These are phyloP conservation scores for Candidula unifasciata DNA, from an alignment of 2,888 invertebrate genomes.

Conservation along the genomic window DNA sequence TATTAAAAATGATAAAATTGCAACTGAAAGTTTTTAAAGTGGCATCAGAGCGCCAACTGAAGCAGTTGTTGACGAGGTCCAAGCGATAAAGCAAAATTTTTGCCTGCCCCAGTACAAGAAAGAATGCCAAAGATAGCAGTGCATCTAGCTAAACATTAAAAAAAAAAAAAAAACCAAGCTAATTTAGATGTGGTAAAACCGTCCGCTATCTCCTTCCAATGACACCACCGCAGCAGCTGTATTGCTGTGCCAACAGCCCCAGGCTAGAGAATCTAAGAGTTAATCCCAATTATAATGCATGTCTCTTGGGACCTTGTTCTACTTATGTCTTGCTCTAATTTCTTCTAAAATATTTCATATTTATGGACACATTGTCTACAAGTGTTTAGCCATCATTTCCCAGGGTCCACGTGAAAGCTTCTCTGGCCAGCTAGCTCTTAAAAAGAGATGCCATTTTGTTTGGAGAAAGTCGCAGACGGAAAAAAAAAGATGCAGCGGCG, in stretches of 20 bases:
- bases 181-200: neutral
- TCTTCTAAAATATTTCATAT: conserved; percentile 38
- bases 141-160: no score
- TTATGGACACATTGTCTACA: conserved; percentile 43
- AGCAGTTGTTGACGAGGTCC: no score
- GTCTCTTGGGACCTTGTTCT: neutral
- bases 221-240: no score
- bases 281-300: conserved; percentile 8
- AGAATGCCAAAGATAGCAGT: no score
- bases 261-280: neutral
- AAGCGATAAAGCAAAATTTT: no score
- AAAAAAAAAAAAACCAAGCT: neutral
- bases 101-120: no score
- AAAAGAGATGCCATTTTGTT: conserved; percentile 29
- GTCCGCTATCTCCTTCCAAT: neutral
- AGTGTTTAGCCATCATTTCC: conserved; percentile 39
- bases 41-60: no score
- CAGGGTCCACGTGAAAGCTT: neutral
- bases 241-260: neutral
- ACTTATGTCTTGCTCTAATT: neutral
- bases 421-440: neutral
- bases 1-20: no score
- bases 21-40: no score
- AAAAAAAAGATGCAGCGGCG: conserved; percentile 19
- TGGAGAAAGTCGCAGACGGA: conserved; percentile 3